A percentile compares a stretch with the other conserved stretches of the same genome.
These are phyloP conservation scores for Lycaon pictus DNA, from an alignment of 2,113 vertebrate genomes.

Conservation along the genomic window DNA sequence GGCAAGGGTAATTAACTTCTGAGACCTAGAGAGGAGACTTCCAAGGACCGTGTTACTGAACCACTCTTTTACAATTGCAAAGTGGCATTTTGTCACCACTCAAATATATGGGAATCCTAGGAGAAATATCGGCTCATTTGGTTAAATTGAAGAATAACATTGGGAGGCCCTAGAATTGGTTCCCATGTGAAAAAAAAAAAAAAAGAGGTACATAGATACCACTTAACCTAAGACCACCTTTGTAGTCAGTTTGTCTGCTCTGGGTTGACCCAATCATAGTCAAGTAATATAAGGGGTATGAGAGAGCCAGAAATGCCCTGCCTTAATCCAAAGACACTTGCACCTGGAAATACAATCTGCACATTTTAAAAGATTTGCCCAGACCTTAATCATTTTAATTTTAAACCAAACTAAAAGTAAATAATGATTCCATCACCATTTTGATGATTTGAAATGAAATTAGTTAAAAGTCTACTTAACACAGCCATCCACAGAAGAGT, in stretches of 20 bases:
- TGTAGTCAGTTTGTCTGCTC: neutral
- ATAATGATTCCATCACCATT: neutral
- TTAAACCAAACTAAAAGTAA: neutral
- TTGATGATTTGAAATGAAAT: neutral
- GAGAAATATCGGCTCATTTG: neutral
- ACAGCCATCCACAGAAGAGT: neutral
- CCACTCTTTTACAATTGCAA: neutral
- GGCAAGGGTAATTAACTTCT: neutral
- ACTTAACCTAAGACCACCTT: neutral
- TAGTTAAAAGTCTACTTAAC: neutral
- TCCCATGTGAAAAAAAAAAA: neutral
- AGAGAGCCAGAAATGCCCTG: neutral
- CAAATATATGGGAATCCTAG: neutral
- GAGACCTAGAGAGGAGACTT: neutral
- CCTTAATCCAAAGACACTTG: neutral
- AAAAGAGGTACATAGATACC: neutral
- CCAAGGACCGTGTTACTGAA: neutral
- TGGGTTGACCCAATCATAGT: neutral
- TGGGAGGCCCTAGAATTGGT: neutral
- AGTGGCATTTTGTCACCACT: neutral
- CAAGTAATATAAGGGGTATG: neutral
- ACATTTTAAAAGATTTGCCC: neutral
- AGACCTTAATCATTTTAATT: neutral
- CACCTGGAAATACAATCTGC: neutral
- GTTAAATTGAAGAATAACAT: neutral